Percentiles rank a stretch among this genome's conserved stretches.
Conservation (phyloP, 2,888 invertebrate genomes). For the Caenorhabditis macrosperma region DNA sequence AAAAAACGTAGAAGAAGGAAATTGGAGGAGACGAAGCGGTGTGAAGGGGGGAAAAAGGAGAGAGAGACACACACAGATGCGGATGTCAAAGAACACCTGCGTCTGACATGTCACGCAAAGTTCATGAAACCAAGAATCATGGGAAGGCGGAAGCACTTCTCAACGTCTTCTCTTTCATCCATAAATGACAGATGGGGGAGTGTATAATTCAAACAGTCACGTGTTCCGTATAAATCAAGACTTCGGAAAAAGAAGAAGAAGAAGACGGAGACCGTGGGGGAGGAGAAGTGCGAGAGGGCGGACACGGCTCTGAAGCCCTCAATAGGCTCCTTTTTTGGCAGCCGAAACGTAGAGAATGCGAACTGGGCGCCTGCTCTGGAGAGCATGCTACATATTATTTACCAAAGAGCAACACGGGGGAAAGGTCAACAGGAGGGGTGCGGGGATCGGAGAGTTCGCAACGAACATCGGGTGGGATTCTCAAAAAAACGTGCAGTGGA, state of each 20-base stretch:
- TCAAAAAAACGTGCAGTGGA: constrained; percentile 29
- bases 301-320: constrained; percentile 18
- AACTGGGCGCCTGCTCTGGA: constrained; percentile 28
- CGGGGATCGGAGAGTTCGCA: background rate
- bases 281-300: background rate
- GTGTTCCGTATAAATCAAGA: constrained; percentile 30
- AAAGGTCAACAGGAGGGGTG: background rate
- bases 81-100: constrained; percentile 48
- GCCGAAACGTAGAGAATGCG: constrained; percentile 6
- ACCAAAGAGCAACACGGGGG: constrained; percentile 29
- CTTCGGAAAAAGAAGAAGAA: background rate
- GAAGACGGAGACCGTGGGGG: constrained; percentile 14
- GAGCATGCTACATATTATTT: constrained; percentile 43
- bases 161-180: constrained; percentile 6
- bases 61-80: constrained; percentile 21
- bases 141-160: constrained; percentile 28
- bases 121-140: constrained; percentile 35
- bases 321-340: constrained; percentile 10
- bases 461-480: constrained; percentile 11
- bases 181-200: constrained; percentile 14
- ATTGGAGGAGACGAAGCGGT: constrained; percentile 10
- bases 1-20: constrained; percentile 8
- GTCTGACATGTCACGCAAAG: constrained; percentile 51
- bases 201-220: constrained; percentile 35
- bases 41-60: background rate